Conservation (phyloP, 2,113 vertebrate species). For the Neopipo cinnamomea region DNA sequence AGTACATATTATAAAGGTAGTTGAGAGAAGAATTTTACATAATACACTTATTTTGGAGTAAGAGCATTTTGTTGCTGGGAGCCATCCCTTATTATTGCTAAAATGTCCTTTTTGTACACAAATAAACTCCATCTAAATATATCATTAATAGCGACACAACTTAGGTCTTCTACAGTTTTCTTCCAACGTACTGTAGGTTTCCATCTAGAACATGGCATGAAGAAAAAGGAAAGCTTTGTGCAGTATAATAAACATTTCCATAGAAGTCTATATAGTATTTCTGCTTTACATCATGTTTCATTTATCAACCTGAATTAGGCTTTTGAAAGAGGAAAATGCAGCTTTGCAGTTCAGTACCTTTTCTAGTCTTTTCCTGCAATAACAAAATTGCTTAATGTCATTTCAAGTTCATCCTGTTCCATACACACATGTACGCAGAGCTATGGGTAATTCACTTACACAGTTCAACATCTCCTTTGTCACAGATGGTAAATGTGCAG, state of each 20-base stretch:
- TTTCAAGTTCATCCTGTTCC: constrained; percentile 70
- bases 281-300: constrained; percentile 52
- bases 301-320: constrained; percentile 54
- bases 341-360: constrained; percentile 50
- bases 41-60: not conserved
- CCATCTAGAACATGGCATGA: not conserved
- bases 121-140: not conserved
- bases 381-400: constrained; percentile 72
- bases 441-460: constrained; percentile 62
- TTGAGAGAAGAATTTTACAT: not conserved
- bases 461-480: constrained; percentile 67
- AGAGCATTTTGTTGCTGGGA: not conserved
- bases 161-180: not conserved
- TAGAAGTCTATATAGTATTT: constrained; percentile 31
- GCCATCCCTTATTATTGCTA: not conserved
- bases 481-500: constrained; percentile 70
- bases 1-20: not conserved
- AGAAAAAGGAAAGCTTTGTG: constrained; percentile 53
- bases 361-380: constrained; percentile 48
- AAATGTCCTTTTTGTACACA: not conserved
- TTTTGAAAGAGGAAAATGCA: constrained; percentile 39
- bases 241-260: constrained; percentile 32
- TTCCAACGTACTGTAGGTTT: not conserved
- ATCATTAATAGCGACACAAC: not conserved
- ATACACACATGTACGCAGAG: constrained; percentile 42